Evolutionary conservation across 2,888 invertebrate species (phyloP).

Genomic region (Eilema depressum): DNA sequence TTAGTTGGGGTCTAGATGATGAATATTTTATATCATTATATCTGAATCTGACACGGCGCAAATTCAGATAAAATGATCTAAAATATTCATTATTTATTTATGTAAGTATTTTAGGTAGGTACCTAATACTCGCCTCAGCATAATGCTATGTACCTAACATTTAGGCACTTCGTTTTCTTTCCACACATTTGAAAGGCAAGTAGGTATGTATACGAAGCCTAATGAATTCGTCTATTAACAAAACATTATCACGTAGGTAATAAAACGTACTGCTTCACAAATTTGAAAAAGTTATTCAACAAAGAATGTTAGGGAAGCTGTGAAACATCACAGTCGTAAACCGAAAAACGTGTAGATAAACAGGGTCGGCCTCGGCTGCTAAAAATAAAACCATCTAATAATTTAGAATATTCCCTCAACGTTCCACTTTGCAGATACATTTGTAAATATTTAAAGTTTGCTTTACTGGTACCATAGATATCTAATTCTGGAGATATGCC

Average conservation of each 20-base stretch:
- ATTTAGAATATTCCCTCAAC: constrained; percentile 77
- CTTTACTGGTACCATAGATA: constrained; percentile 17
- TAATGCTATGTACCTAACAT: no score
- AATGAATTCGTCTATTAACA: neutral
- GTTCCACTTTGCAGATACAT: constrained; percentile 57
- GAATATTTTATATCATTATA: no score
- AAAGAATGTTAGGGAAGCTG: constrained; percentile 42
- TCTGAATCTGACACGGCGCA: no score
- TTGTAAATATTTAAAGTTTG: constrained; percentile 64
- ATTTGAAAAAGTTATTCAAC: constrained; percentile 22
- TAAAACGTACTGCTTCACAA: constrained; percentile 4
- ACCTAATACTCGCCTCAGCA: no score
- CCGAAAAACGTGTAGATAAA: constrained; percentile 74
- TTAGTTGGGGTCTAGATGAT: no score
- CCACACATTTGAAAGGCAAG: neutral
- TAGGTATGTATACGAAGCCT: neutral
- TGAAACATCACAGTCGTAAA: constrained; percentile 71
- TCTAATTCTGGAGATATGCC: constrained; percentile 4
- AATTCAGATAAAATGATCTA: no score
- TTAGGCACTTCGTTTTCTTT: neutral
- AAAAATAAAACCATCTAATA: constrained; percentile 70
- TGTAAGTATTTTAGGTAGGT: no score
- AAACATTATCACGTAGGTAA: neutral
- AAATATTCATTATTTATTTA: no score
- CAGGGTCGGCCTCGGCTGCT: constrained; percentile 78